Evolutionary conservation across 2,113 vertebrate species (phyloP), one percentile per base, ranked within the genome.

Genomic region (Eira barbara): DNA sequence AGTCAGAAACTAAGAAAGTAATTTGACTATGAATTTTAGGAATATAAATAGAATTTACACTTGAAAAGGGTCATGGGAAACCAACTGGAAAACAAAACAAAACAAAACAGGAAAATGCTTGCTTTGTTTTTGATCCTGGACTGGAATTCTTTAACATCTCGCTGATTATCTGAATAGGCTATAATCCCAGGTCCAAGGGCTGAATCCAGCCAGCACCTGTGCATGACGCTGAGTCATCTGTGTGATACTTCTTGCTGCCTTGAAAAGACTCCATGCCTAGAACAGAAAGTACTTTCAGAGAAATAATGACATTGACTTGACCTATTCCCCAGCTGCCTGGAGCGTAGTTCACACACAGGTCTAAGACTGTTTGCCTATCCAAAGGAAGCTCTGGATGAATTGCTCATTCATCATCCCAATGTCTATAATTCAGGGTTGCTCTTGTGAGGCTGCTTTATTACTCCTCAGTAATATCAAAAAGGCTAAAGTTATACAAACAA

Each of bases 381-480:
- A 98, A 98, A 99, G 98, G 98, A 99, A 98, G 98, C 97, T 96
- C 89, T 98, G 95, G 85, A 98, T 99, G 98, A 99, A 99, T 99
- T 96, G 97, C 98, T 98, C 98, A 98, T 99, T 99, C 98, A 99
- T 98, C 97, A 98, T 98, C 97, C 93, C 95, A 97, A 55, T 82
- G 85, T 98, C 98, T 98, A 98, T 98, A 98, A 99, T 98, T 98
- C 98, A 97, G 97, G 92, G 94, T 96, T 98, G 98, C 98, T 98
- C 89, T 99, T 99, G 97, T 98, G 97, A 87, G 97, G 97, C 78
- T 96, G 97, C 97, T 98, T 98, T 99, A 97, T 98, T 97, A 97
- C 97, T 97, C 94, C 79, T 98, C 98, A 98, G 97, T 92, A 96
- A 97, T 98, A 98, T 98, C 92, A 96, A 98, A 98, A 98, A 97